Base-by-base conservation (phyloP, 2,888 invertebrate genomes). In the Callyntrura sp. region DNA sequence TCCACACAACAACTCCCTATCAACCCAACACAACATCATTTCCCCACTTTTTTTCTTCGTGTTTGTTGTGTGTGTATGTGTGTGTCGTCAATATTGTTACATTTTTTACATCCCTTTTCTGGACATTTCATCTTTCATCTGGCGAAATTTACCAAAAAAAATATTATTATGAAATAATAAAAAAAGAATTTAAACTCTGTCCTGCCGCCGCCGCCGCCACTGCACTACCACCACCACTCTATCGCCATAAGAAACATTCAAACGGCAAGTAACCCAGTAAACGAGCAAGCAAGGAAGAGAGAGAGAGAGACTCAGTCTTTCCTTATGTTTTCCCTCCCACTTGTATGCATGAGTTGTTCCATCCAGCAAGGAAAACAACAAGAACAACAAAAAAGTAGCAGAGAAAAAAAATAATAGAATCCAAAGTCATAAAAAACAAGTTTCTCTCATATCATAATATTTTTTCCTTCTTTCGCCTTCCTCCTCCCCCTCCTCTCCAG, bases 61-160 rank as follows among this genome's bases (percentile, higher is more conserved):
- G 23, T n/a, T 45, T 76, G 0, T 48, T 14, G 9, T 11, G 6
- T 51, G 48, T 51, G 1, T 20, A n/a, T 81, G n/a, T 35, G 12
- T 83, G 0, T 51, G 23, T 68, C 60, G 45, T 83, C 45, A 48
- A 68, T 73, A 45, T 82, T n/a, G n/a, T 68, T 68, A 43, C 6
- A 35, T 12, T 28, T n/a, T 25, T 25, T 62, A 20, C 25, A 23
- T 62, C 62, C 11, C 23, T 48, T 23, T 73, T 73, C 73, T 73
- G 73, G 73, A 48, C 73, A 73, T 73, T 73, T 73, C 73, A 73
- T 73, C 48, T 45, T 23, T 65, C 65, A 65, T 65, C 14, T 65
- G 25, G 25, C 51, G 14, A 51, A 78, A 78, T 25, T 4, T 12
- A n/a, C 57, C 43, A 73, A 43, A 83, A 25, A 82, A 23, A 51